phyloP scores from a whole-genome alignment of 2,113 vertebrate species.

The Hemibagrus wyckioides region DNA sequence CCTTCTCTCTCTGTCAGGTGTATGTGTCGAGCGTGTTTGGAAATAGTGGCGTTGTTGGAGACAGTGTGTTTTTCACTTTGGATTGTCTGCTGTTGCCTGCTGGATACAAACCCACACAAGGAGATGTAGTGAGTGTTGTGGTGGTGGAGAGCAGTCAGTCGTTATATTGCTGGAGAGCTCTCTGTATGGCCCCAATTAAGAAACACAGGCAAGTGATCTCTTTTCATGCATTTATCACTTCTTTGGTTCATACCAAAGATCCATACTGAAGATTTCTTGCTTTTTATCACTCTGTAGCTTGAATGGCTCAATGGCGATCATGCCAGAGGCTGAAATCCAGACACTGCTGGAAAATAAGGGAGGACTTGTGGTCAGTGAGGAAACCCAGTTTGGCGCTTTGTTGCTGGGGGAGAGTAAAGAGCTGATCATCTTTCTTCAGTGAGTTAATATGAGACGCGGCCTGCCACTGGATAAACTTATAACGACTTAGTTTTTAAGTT shows the following conservation, averaged over 20 bases:
- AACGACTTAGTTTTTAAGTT: neutral
- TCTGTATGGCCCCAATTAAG: conserved; percentile 82
- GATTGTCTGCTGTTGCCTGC: conserved; percentile 82
- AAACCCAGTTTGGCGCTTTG: conserved; percentile 80
- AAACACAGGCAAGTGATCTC: conserved; percentile 63
- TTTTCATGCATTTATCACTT: neutral
- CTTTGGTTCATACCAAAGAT: neutral
- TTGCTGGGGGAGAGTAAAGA: conserved; percentile 73
- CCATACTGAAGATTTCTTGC: neutral
- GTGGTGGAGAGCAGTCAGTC: conserved; percentile 93
- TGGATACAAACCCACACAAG: conserved; percentile 73
- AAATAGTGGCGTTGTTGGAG: conserved; percentile 80
- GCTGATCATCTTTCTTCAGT: conserved; percentile 86
- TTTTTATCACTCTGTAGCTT: neutral
- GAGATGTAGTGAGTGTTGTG: conserved; percentile 82
- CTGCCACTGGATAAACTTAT: no score
- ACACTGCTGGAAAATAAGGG: conserved; percentile 80
- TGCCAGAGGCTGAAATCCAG: conserved; percentile 51
- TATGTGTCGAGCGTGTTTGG: conserved; percentile 78
- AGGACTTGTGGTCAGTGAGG: conserved; percentile 76
- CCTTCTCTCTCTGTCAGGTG: conserved; percentile 68
- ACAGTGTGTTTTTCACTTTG: conserved; percentile 86
- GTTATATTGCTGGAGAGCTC: conserved; percentile 85
- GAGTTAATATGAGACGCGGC: conserved; percentile 61
- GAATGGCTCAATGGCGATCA: conserved; percentile 38